Conservation (phyloP, 2,888 invertebrate genomes). For the Cosmia trapezina region DNA sequence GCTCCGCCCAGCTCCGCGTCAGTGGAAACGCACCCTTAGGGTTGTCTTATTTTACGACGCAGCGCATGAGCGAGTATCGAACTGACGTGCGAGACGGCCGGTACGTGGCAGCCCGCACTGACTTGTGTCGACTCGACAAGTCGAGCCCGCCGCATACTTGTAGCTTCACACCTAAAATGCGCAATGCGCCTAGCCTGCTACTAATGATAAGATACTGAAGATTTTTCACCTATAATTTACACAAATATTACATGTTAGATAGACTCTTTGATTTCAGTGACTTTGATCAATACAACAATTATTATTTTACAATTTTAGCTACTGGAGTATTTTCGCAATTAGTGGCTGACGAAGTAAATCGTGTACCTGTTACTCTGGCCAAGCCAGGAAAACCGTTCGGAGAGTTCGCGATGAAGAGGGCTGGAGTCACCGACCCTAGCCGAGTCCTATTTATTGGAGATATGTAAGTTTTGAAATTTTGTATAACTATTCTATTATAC, state of each 20-base stretch:
- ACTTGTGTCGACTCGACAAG: too few species aligned
- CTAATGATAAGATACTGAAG: too few species aligned
- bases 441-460: slow-evolving; percentile 96
- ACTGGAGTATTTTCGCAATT: slow-evolving; percentile 83
- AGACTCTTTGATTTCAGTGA: background rate
- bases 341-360: slow-evolving; percentile 79
- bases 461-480: slow-evolving; percentile 87
- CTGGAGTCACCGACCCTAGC: slow-evolving; percentile 91
- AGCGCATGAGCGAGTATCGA: too few species aligned
- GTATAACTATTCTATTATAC: background rate
- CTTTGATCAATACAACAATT: background rate
- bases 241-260: background rate
- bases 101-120: too few species aligned
- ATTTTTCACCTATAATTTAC: too few species aligned
- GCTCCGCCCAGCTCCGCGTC: too few species aligned
- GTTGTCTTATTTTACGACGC: too few species aligned
- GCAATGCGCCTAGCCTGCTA: too few species aligned
- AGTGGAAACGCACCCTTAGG: too few species aligned
- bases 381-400: slow-evolving; percentile 88
- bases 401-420: slow-evolving; percentile 88
- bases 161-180: too few species aligned
- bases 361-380: slow-evolving; percentile 82
- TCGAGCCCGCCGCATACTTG: too few species aligned
- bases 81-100: too few species aligned
- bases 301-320: slow-evolving; percentile 74